Conservation (phyloP, 2,113 vertebrate genomes). For the Tretioscincus oriximinensis region DNA sequence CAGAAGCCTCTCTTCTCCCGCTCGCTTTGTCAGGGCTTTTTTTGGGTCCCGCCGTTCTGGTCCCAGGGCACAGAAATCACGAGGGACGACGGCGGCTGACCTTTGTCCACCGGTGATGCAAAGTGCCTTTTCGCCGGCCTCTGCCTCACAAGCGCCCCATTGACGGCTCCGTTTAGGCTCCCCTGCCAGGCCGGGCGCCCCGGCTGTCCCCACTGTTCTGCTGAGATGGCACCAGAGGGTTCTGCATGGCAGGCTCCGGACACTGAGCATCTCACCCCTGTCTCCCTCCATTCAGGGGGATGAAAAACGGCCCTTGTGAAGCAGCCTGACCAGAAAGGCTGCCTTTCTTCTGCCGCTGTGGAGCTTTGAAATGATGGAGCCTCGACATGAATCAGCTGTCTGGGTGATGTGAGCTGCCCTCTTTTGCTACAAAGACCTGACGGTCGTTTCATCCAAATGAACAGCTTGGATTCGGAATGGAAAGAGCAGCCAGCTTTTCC, state of each 20-base stretch:
- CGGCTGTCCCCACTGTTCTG: not conserved
- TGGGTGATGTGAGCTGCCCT: not conserved
- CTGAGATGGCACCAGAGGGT: not conserved
- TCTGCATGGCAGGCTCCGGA: not conserved
- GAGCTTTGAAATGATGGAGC: not conserved
- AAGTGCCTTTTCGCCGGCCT: constrained; percentile 9
- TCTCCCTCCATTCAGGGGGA: not conserved
- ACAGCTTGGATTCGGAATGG: not conserved
- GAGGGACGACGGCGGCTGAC: not conserved
- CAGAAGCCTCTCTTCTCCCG: not conserved
- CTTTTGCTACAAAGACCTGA: not conserved
- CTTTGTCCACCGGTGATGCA: constrained; percentile 1
- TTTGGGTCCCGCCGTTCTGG: not conserved
- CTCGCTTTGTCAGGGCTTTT: fast-evolving
- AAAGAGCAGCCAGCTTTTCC: not conserved
- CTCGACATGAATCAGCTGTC: not conserved
- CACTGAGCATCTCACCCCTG: not conserved
- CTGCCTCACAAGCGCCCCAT: not conserved
- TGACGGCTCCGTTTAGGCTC: not conserved
- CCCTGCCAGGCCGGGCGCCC: too few relatives aligned
- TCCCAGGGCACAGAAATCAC: not conserved
- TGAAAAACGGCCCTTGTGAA: not conserved
- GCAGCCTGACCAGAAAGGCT: not conserved
- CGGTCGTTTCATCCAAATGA: not conserved
- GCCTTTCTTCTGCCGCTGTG: not conserved